These are phyloP conservation scores for Nibea albiflora DNA, from an alignment of 2,113 vertebrate genomes.

Conservation along the genomic window DNA sequence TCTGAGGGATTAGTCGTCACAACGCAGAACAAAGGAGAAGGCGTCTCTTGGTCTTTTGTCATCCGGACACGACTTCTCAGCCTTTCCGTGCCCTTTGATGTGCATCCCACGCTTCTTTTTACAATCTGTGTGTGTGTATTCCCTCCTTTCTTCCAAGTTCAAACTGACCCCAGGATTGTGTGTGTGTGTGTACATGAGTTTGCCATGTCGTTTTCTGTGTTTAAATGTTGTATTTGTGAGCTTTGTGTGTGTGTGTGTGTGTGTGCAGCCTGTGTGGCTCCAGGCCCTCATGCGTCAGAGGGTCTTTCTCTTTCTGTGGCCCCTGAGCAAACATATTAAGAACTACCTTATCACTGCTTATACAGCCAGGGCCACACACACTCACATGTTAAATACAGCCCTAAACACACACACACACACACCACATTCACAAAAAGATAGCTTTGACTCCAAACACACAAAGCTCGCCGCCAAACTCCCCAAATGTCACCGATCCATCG, in stretches of 20 bases:
- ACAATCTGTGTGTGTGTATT: constrained; percentile 36
- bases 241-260: constrained; percentile 12
- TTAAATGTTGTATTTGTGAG: constrained; percentile 55
- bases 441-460: constrained; percentile 76
- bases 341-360: constrained; percentile 84
- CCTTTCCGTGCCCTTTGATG: constrained; percentile 57
- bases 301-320: constrained; percentile 79
- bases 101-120: constrained; percentile 57
- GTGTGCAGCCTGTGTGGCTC: constrained; percentile 59
- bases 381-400: constrained; percentile 65
- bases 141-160: constrained; percentile 34
- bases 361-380: constrained; percentile 72
- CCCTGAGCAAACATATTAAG: constrained; percentile 86
- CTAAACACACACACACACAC: constrained; percentile 65
- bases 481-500: constrained; percentile 82
- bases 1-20: constrained; percentile 48
- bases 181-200: constrained; percentile 42
- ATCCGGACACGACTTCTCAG: constrained; percentile 30
- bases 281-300: constrained; percentile 84
- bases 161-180: constrained; percentile 35
- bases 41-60: constrained; percentile 20
- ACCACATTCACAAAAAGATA: constrained; percentile 72
- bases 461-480: constrained; percentile 79
- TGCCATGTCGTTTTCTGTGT: constrained; percentile 51
- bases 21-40: constrained; percentile 5